Conservation (phyloP, 2,888 invertebrate species). For the Sipha maydis region DNA sequence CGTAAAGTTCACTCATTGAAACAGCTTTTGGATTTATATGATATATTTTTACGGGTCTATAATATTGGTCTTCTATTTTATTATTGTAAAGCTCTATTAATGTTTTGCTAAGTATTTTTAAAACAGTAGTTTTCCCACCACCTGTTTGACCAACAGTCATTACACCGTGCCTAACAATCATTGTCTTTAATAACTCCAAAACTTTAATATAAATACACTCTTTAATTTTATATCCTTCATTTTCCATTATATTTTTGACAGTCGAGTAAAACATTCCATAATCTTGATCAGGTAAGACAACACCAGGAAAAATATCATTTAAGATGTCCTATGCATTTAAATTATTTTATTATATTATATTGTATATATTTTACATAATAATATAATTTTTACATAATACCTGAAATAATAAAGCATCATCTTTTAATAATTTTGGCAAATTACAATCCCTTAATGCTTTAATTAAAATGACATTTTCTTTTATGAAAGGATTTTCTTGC, state of each 20-base stretch:
- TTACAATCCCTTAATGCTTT: slow-evolving; percentile 89
- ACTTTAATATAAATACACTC: slow-evolving; percentile 91
- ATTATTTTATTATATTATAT: not conserved
- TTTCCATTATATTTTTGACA: slow-evolving; percentile 74
- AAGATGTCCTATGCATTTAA: slow-evolving; percentile 74
- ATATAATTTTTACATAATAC: slow-evolving; percentile 66
- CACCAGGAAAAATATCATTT: slow-evolving; percentile 89
- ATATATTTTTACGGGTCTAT: slow-evolving; percentile 80
- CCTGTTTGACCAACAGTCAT: slow-evolving; percentile 93
- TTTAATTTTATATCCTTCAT: slow-evolving; percentile 84
- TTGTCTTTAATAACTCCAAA: slow-evolving; percentile 93
- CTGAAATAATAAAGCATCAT: slow-evolving; percentile 84
- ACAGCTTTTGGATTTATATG: slow-evolving; percentile 94
- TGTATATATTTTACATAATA: not conserved
- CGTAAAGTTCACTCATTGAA: slow-evolving; percentile 94
- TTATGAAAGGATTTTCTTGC: slow-evolving; percentile 83
- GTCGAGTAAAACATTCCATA: slow-evolving; percentile 80
- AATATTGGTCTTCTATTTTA: slow-evolving; percentile 71
- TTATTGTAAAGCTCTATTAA: slow-evolving; percentile 75
- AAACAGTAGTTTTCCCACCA: slow-evolving; percentile 82
- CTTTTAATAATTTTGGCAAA: slow-evolving; percentile 87
- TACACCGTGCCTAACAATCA: slow-evolving; percentile 91
- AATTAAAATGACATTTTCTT: slow-evolving; percentile 84
- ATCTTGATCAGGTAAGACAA: slow-evolving; percentile 78
- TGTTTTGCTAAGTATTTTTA: slow-evolving; percentile 67